These are phyloP conservation scores for Melanogrammus aeglefinus DNA, from an alignment of 2,797 vertebrate genomes.

Conservation along the genomic window DNA sequence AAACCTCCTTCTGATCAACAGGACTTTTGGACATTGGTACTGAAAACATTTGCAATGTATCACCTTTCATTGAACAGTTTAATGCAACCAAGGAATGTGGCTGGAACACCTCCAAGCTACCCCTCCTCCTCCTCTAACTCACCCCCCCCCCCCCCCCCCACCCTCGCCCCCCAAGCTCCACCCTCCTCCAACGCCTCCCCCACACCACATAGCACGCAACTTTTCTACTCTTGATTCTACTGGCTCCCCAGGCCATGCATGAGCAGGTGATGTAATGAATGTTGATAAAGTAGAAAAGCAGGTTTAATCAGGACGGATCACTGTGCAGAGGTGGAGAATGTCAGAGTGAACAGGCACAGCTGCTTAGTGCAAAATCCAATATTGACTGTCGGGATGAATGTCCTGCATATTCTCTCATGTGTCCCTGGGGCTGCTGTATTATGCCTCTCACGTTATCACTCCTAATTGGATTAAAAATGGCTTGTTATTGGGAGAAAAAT, in stretches of 20 bases:
- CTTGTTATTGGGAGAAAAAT: slow-evolving; percentile 74
- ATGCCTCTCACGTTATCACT: slow-evolving; percentile 73
- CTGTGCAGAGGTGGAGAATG: slow-evolving; percentile 76
- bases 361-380: slow-evolving; percentile 76
- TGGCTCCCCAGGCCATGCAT: slow-evolving; percentile 55
- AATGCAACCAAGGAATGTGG: background rate
- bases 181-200: background rate
- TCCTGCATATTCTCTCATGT: slow-evolving; percentile 75
- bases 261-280: slow-evolving; percentile 72
- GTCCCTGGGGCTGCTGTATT: slow-evolving; percentile 69
- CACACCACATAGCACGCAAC: slow-evolving; percentile 43
- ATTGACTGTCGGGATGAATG: slow-evolving; percentile 77
- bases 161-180: background rate
- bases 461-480: slow-evolving; percentile 77
- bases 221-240: slow-evolving; percentile 40
- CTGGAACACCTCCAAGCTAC: background rate
- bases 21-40: background rate
- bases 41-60: background rate
- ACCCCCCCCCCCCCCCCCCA: no score
- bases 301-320: slow-evolving; percentile 74
- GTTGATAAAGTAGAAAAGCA: slow-evolving; percentile 74
- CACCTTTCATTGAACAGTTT: background rate
- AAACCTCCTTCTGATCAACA: background rate
- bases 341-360: slow-evolving; percentile 75
- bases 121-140: background rate